phyloP scores from a whole-genome alignment of 92 coral and sea anemone species.

The Porites evermanni region DNA sequence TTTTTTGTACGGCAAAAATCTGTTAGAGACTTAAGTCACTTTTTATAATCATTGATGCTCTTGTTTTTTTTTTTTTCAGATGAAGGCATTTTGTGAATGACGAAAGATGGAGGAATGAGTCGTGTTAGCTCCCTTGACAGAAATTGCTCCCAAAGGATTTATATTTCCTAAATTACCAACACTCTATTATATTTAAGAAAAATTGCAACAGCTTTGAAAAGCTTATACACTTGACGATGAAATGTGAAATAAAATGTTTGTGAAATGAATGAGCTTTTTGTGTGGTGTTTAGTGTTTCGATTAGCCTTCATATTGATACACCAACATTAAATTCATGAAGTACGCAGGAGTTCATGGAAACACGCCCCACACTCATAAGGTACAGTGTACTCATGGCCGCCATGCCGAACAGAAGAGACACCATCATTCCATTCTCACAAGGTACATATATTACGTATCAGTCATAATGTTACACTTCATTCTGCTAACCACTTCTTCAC shows the following conservation, averaged over 20 bases:
- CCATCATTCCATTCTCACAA: neutral
- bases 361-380: slow-evolving; percentile 1
- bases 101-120: too few relatives aligned
- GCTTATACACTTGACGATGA: neutral
- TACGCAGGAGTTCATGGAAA: neutral
- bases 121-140: too few relatives aligned
- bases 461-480: neutral
- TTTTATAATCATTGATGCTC: too few relatives aligned
- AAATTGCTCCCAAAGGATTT: too few relatives aligned
- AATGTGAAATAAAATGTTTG: slow-evolving; percentile 13
- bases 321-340: neutral
- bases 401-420: too few relatives aligned
- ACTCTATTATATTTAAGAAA: neutral
- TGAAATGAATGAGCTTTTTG: neutral
- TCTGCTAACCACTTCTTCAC: neutral
- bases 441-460: slow-evolving; percentile 1
- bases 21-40: too few relatives aligned
- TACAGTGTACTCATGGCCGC: too few relatives aligned
- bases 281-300: neutral
- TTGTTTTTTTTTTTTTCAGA: too few relatives aligned
- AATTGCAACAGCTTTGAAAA: neutral
- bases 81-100: too few relatives aligned
- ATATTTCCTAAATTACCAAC: too few relatives aligned
- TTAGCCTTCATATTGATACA: neutral
- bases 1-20: too few relatives aligned